Evolutionary conservation across 2,797 vertebrate species (phyloP), one percentile per base, ranked within the genome.

Genomic region (Masticophis lateralis): DNA sequence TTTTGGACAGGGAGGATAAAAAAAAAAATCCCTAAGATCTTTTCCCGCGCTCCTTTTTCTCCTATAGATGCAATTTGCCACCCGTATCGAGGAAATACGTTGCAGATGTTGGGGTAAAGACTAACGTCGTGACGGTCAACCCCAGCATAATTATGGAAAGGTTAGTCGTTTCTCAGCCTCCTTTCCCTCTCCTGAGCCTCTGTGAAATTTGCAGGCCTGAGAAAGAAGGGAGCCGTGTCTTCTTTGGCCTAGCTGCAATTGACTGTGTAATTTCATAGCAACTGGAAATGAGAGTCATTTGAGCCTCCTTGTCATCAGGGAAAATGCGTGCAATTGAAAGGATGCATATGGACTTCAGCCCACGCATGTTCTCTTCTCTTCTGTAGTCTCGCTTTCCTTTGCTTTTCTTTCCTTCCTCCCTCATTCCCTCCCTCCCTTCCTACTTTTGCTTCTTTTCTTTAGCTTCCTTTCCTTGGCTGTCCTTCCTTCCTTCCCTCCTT

Each of bases 91-190:
- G 99, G 88, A 99, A 99, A 95, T 99, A 99, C 93, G 97, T 98
- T 0, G 96, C 87, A 43, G 99, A 99, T 1, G 99, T 99, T 86
- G 99, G 99, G n/a, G 98, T 98, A 51, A 99, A 99, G 98, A 99
- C 99, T 0, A 98, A 99, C 2, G 98, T 99, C 6, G 99, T 99
- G 97, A 99, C 99, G 2, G 98, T 99, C 96, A 99, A 99, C 96
- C 99, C 99, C 55, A 99, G 99, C 96, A 99, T 99, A 94, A 99
- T 99, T 92, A 99, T 98, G 4, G 99, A 99, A 96, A 99, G 98
- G 99, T 99, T 53, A 95, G 97, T 97, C 18, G 32, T 61, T 69
- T 87, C 1, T 0, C 1, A n/a, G 92, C 89, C 87, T 56, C 8
- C 56, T 47, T 60, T 56, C 89, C 88, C 7, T 6, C 22, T 91